Conservation (phyloP, 23 tunicate genomes). For the Halocynthia aurantium region DNA sequence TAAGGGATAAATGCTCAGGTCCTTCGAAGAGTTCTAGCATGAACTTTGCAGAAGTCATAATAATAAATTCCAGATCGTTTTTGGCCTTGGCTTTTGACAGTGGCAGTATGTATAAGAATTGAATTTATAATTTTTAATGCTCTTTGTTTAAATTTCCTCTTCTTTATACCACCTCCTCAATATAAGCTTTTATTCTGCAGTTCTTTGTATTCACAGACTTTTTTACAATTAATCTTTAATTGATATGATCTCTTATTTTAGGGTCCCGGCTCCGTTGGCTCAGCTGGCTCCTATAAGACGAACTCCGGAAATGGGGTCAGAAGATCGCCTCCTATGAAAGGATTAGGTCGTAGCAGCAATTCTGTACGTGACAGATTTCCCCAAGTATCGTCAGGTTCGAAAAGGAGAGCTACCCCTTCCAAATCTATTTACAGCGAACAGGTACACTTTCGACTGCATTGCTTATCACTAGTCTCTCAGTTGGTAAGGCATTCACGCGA, state of each 20-base stretch:
- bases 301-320: constrained; percentile 15
- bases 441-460: constrained; percentile 6
- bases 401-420: constrained; percentile 15
- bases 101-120: background rate
- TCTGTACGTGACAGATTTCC: constrained; percentile 11
- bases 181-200: background rate
- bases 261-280: constrained; percentile 60
- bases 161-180: background rate
- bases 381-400: constrained; percentile 13
- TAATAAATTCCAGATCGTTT: background rate
- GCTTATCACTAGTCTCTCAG: background rate
- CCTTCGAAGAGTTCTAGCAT: too few relatives aligned
- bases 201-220: background rate
- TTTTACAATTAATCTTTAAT: background rate
- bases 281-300: constrained; percentile 41
- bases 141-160: constrained; percentile 1
- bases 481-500: background rate
- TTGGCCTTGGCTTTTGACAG: background rate
- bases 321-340: constrained; percentile 6
- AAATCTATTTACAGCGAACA: constrained; percentile 20
- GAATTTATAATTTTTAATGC: background rate
- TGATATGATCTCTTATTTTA: constrained; percentile 4
- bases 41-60: background rate
- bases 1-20: too few relatives aligned
- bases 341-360: constrained; percentile 9